These are phyloP conservation scores for Coelinius sp. DNA, from an alignment of 2,888 invertebrate genomes.

Conservation along the genomic window DNA sequence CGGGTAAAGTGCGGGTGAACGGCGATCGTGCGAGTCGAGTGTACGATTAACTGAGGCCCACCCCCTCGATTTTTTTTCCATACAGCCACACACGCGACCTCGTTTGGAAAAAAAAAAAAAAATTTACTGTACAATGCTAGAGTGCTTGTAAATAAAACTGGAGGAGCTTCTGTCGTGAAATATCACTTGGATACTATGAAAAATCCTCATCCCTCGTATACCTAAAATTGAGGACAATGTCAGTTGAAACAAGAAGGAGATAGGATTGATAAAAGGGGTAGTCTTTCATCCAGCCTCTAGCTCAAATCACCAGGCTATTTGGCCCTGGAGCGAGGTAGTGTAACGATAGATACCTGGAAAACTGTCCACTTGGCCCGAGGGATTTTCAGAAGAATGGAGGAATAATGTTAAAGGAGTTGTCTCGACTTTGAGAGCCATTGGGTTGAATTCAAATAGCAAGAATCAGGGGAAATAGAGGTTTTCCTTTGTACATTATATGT, in stretches of 20 bases:
- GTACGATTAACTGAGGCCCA: constrained; percentile 44
- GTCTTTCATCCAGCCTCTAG: not conserved
- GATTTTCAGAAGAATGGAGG: not conserved
- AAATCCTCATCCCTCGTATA: not conserved
- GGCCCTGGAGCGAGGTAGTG: not conserved
- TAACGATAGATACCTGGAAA: not conserved
- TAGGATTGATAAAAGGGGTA: constrained; percentile 24
- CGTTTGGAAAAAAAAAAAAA: constrained; percentile 21
- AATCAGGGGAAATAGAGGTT: not conserved
- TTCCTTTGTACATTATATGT: not conserved
- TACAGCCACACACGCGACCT: constrained; percentile 24
- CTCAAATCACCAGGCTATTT: not conserved
- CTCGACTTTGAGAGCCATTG: constrained; percentile 1
- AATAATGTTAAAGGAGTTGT: constrained; percentile 6
- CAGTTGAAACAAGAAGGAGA: constrained; percentile 8
- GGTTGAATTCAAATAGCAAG: constrained; percentile 6
- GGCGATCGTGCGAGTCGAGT: constrained; percentile 39
- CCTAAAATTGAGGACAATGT: constrained; percentile 17
- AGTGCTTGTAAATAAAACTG: constrained; percentile 29
- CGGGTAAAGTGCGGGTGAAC: constrained; percentile 38
- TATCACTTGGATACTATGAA: not conserved
- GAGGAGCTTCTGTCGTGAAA: not conserved
- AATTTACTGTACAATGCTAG: constrained; percentile 11
- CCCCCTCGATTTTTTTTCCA: constrained; percentile 18
- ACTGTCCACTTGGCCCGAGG: not conserved